Conservation (phyloP, 2,888 invertebrate genomes). For the Drosophila recens region DNA sequence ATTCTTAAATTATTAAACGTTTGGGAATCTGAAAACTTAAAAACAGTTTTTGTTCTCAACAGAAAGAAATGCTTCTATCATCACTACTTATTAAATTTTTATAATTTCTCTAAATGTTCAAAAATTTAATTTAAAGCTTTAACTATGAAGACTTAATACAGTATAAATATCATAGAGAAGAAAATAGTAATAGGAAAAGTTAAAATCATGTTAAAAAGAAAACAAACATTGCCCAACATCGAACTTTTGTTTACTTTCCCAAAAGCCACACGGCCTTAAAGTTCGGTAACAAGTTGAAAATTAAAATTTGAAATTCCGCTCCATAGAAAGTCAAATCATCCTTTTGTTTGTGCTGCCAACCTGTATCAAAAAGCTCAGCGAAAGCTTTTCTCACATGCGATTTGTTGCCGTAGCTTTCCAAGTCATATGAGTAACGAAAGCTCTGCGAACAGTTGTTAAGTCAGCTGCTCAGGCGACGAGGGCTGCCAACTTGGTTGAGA, state of each 20-base stretch:
- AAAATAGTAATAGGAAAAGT: no score
- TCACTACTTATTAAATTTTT: no score
- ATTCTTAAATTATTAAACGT: no score
- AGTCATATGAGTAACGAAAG: slow-evolving; percentile 12
- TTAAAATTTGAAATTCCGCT: not conserved
- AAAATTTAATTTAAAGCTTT: no score
- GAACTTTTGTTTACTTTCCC: not conserved
- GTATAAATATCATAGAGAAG: no score
- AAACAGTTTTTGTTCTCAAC: no score
- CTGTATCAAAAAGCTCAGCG: not conserved
- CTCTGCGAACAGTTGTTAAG: slow-evolving; percentile 31
- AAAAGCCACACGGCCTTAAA: not conserved
- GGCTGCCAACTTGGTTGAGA: slow-evolving; percentile 36
- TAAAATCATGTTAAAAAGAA: not conserved
- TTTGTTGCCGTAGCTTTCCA: slow-evolving; percentile 19
- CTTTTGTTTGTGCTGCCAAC: slow-evolving; percentile 48
- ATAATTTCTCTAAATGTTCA: no score
- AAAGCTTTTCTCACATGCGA: not conserved
- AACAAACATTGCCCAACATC: not conserved
- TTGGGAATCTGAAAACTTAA: no score
- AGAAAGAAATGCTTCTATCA: no score
- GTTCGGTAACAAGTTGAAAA: not conserved
- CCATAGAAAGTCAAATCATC: not conserved
- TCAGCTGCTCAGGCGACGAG: slow-evolving; percentile 5
- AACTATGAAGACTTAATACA: no score